phyloP scores from a whole-genome alignment of 1,140 invertebrate genomes.

The Cyrtorhinus lividipennis region DNA sequence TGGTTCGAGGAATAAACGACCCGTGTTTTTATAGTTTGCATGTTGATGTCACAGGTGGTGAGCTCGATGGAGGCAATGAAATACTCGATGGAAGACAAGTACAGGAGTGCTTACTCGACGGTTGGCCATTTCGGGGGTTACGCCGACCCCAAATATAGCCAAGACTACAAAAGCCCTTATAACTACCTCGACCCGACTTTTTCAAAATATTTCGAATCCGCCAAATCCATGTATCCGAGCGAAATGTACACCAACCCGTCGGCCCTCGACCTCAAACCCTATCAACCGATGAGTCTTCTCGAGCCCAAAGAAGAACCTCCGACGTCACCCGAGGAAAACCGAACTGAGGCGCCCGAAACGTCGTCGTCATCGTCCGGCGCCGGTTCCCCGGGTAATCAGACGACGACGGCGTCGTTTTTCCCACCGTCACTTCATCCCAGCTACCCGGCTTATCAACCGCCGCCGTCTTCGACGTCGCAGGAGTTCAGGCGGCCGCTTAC shows the following conservation, averaged over 20 bases:
- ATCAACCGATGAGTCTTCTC: not conserved
- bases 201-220: conserved; percentile 60
- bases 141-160: conserved; percentile 36
- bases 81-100: conserved; percentile 62
- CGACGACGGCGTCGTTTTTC: conserved; percentile 29
- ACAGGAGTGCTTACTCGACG: conserved; percentile 50
- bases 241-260: not conserved
- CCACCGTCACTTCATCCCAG: not conserved
- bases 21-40: no score
- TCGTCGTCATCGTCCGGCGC: conserved; percentile 37
- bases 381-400: conserved; percentile 35
- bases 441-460: conserved; percentile 41
- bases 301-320: conserved; percentile 36
- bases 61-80: conserved; percentile 63
- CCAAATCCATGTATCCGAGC: conserved; percentile 44
- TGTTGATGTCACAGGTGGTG: conserved; percentile 38
- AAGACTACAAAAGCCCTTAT: conserved; percentile 28
- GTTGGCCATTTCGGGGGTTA: conserved; percentile 39
- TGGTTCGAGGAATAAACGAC: no score
- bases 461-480: conserved; percentile 33
- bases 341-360: conserved; percentile 35
- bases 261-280: not conserved
- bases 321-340: conserved; percentile 32
- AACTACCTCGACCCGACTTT: conserved; percentile 46
- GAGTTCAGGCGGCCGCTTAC: conserved; percentile 66